Evolutionary conservation across 2,888 invertebrate genomes (phyloP), one percentile per base, ranked within the genome.

Genomic region (Lasioglossum morio): DNA sequence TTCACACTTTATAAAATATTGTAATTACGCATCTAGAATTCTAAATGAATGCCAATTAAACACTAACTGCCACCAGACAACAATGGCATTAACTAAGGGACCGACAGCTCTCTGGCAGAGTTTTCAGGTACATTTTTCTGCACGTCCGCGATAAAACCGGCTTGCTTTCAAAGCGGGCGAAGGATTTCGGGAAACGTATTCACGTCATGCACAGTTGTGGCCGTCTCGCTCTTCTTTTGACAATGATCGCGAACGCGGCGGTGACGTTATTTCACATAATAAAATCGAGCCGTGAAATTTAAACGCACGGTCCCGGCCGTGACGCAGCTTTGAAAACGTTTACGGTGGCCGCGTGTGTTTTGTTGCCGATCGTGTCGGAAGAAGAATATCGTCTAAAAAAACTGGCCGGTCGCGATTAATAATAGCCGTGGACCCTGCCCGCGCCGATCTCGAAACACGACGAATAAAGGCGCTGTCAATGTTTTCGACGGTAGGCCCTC

Each of bases 401-500:
- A 72, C 72, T 73, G 89, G 79, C 86, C 82, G 79, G 86, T 78
- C 30, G 82, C 78, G 81, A 79, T 88, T 83, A 86, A 87, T 88
- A 89, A 89, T 89, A 82, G 85, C 87, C 74, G 82, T 81, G 76
- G 85, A 81, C 79, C 79, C 82, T 80, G 73, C 75, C 19, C 66
- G 66, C 37, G 23, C 69, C 75, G 83, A 75, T 84, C 80, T 79
- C 80, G 82, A 88, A 89, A 53, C 87, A 85, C 86, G 87, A 79
- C 82, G 88, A 86, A 93, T 93, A 93, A 93, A 93, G 92, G 93
- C 90, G 88, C 87, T 89, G 92, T 93, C 92, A 92, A 87, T 88
- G 90, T 89, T 93, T 93, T 91, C 92, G 92, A 92, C 91, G 88
- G 77, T 89, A 81, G 90, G 86, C 85, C 87, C 85, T 80, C 88